A percentile compares a stretch with the other conserved stretches of the same genome.
Evolutionary conservation across 53 echinoderm and acorn worm species (phyloP).

Genomic region (Actinopyga echinites): DNA sequence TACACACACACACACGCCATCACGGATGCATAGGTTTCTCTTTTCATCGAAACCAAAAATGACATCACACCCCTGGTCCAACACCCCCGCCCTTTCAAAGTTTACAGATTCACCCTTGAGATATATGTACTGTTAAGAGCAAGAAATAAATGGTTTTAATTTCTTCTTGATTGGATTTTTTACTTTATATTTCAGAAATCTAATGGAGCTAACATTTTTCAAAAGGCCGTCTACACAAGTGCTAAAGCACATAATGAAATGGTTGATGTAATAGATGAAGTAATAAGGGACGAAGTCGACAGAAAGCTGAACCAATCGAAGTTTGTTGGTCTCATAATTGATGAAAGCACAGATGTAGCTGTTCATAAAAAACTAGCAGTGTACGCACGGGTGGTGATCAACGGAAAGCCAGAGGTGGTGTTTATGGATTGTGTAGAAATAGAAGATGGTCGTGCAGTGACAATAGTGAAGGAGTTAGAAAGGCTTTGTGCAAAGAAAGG

Average conservation of each 20-base stretch:
- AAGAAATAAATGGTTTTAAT: too few species aligned
- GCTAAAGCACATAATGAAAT: background rate
- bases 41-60: too few species aligned
- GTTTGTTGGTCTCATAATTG: background rate
- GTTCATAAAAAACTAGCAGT: slow-evolving; percentile 5
- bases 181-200: background rate
- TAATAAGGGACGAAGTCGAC: background rate
- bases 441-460: slow-evolving; percentile 12
- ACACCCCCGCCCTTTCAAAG: too few species aligned
- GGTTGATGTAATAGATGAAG: background rate
- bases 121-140: too few species aligned
- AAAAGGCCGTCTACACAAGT: background rate
- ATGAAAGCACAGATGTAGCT: slow-evolving; percentile 6
- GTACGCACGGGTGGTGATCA: background rate
- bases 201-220: too few species aligned
- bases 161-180: background rate
- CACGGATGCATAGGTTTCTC: too few species aligned
- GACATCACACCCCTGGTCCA: too few species aligned
- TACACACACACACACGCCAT: too few species aligned
- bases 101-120: too few species aligned
- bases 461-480: background rate
- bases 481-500: background rate
- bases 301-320: background rate
- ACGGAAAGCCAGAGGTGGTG: background rate
- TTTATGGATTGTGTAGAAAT: slow-evolving; percentile 4